phyloP scores from a whole-genome alignment of 2,888 invertebrate species.

The Panopea generosa region DNA sequence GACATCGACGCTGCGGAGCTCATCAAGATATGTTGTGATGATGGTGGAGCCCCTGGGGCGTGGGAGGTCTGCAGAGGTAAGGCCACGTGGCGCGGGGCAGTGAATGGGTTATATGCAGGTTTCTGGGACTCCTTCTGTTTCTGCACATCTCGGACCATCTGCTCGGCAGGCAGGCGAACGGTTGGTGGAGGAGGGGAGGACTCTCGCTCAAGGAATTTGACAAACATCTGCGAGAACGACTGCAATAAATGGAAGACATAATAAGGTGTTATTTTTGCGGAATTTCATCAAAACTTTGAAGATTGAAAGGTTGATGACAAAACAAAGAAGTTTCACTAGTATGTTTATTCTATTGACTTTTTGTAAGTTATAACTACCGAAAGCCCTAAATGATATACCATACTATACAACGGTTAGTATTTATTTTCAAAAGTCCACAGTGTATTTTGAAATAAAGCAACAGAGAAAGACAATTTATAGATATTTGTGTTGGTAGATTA shows the following conservation, averaged over 20 bases:
- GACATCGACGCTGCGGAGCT: slow-evolving; percentile 70
- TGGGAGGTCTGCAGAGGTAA: slow-evolving; percentile 62
- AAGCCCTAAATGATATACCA: no score
- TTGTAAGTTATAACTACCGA: no score
- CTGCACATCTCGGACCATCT: slow-evolving; percentile 82
- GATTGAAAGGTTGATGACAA: no score
- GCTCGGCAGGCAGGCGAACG: slow-evolving; percentile 83
- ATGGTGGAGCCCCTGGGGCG: slow-evolving; percentile 48
- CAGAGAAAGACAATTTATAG: no score
- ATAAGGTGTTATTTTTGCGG: neutral
- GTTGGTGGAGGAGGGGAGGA: slow-evolving; percentile 88
- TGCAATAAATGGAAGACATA: slow-evolving; percentile 73
- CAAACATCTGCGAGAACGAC: slow-evolving; percentile 91
- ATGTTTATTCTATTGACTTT: no score
- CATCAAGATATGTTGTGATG: slow-evolving; percentile 65
- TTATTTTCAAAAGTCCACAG: no score
- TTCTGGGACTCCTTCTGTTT: slow-evolving; percentile 72
- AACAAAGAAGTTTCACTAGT: no score
- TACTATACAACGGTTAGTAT: no score
- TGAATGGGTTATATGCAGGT: slow-evolving; percentile 82
- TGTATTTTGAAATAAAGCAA: no score
- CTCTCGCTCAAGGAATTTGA: slow-evolving; percentile 93
- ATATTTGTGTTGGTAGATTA: no score
- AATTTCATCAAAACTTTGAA: neutral
- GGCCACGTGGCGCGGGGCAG: slow-evolving; percentile 80